phyloP scores from a whole-genome alignment of 2,113 vertebrate species.

The Ranitomeya imitator region DNA sequence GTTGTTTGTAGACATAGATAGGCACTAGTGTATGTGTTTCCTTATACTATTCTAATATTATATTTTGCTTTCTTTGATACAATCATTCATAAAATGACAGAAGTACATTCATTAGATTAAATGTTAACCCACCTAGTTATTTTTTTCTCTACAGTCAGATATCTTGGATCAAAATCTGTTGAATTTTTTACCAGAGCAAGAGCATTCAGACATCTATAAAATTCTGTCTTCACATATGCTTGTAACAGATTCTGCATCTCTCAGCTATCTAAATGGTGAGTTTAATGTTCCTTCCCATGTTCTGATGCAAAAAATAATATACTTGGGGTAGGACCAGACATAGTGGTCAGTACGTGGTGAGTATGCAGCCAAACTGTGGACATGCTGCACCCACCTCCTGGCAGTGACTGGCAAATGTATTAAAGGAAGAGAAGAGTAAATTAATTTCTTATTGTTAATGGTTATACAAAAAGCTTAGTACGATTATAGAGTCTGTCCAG shows the following conservation, averaged over 20 bases:
- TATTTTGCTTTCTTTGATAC: too few relatives aligned
- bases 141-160: constrained; percentile 74
- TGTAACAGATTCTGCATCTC: constrained; percentile 71
- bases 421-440: too few relatives aligned
- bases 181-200: constrained; percentile 84
- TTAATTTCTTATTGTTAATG: too few relatives aligned
- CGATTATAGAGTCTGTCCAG: too few relatives aligned
- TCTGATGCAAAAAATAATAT: not conserved
- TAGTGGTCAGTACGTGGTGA: too few relatives aligned
- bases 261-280: constrained; percentile 79
- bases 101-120: not conserved
- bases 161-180: constrained; percentile 83
- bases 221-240: constrained; percentile 79
- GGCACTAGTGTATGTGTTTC: too few relatives aligned
- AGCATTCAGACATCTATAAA: constrained; percentile 82
- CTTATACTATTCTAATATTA: too few relatives aligned
- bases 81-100: not conserved
- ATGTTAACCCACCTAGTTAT: not conserved
- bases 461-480: too few relatives aligned
- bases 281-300: constrained; percentile 53
- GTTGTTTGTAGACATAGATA: too few relatives aligned
- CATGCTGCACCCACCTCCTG: too few relatives aligned
- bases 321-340: not conserved
- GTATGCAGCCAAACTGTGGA: too few relatives aligned
- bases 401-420: too few relatives aligned